Conservation (phyloP, 2,113 vertebrate species). For the Numenius arquata region DNA sequence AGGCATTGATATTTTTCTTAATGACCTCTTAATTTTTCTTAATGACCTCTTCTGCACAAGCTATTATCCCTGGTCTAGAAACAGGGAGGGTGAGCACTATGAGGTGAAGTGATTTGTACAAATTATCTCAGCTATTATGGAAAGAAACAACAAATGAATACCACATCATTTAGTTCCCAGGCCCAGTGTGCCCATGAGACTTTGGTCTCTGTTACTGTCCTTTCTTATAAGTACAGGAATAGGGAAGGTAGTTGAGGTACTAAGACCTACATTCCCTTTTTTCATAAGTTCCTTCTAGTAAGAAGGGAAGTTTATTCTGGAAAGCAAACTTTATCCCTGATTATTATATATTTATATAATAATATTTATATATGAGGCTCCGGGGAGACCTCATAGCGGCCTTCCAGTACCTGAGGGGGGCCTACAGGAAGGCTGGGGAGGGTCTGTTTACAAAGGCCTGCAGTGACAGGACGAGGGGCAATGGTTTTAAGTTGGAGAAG, state of each 20-base stretch:
- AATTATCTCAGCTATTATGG: background rate
- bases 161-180: background rate
- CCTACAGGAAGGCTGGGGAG: too few relatives aligned
- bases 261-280: background rate
- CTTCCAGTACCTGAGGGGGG: too few relatives aligned
- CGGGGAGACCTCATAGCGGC: too few relatives aligned
- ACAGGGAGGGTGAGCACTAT: background rate
- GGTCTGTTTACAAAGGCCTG: too few relatives aligned
- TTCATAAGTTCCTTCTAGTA: background rate
- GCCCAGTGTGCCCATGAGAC: background rate
- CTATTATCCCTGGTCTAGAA: background rate
- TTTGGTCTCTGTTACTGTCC: background rate
- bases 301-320: background rate
- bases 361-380: too few relatives aligned
- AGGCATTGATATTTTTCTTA: background rate
- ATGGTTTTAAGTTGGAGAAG: too few relatives aligned
- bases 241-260: background rate
- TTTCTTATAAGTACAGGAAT: background rate
- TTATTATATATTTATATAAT: too few relatives aligned
- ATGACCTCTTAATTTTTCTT: background rate
- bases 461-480: too few relatives aligned
- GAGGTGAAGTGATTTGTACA: background rate
- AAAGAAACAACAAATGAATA: background rate
- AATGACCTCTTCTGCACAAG: background rate
- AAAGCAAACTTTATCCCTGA: background rate